Evolutionary conservation across 2,888 invertebrate species (phyloP).

Genomic region (Exocentrus adspersus): DNA sequence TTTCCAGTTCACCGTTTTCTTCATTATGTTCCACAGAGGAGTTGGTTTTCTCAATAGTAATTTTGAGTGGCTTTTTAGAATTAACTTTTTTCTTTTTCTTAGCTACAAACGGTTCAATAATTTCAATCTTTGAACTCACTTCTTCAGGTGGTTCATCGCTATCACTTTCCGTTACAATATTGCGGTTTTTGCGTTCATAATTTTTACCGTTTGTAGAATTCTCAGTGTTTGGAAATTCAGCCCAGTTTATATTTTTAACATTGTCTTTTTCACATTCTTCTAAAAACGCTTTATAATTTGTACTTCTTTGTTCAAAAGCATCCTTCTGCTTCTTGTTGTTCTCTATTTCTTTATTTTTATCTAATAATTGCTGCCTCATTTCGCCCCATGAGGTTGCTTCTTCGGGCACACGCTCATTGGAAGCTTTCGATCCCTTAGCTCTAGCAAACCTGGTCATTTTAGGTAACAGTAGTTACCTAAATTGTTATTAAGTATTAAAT

Average conservation of each 20-base stretch:
- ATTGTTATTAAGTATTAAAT: too few relatives aligned
- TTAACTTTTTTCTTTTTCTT: constrained; percentile 46
- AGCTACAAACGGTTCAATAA: constrained; percentile 35
- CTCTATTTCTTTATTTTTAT: constrained; percentile 65
- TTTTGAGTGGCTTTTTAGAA: constrained; percentile 46
- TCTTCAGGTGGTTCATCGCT: constrained; percentile 53
- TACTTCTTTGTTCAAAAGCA: constrained; percentile 44
- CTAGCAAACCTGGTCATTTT: constrained; percentile 80
- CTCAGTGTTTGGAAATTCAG: constrained; percentile 64
- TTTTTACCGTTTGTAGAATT: too few relatives aligned
- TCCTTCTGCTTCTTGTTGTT: constrained; percentile 66
- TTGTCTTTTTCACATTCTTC: constrained; percentile 63
- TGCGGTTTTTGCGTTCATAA: too few relatives aligned
- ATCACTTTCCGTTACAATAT: constrained; percentile 41
- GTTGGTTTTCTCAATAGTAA: constrained; percentile 31
- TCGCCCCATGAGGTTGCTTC: constrained; percentile 79
- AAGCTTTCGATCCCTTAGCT: constrained; percentile 78
- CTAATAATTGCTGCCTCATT: constrained; percentile 72
- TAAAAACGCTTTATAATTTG: constrained; percentile 53
- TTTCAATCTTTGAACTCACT: constrained; percentile 48
- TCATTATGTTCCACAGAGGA: constrained; percentile 13
- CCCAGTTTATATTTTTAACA: constrained; percentile 67
- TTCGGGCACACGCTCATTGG: constrained; percentile 75
- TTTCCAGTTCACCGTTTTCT: constrained; percentile 35
- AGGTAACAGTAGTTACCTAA: too few relatives aligned